A percentile compares a stretch with the other conserved stretches of the same genome.
phyloP scores from a whole-genome alignment of 2,888 invertebrate species.

The Leucozona laternaria region DNA sequence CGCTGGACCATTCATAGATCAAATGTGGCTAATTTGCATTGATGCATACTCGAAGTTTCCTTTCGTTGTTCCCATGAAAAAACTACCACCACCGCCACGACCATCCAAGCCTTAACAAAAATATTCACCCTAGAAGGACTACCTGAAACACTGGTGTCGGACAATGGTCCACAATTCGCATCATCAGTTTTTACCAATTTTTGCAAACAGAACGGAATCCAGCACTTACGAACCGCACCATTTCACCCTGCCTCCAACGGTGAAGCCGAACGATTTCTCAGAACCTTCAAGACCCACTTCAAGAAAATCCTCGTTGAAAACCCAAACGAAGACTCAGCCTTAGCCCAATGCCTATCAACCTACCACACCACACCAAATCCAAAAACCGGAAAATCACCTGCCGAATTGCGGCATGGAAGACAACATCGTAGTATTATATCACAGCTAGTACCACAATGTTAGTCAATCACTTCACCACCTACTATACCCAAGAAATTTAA shows the following conservation, averaged over 20 bases:
- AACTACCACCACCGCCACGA: slow-evolving; percentile 22
- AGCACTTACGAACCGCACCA: slow-evolving; percentile 75
- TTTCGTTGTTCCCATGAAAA: slow-evolving; percentile 34
- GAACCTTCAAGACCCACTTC: not conserved
- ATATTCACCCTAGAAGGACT: slow-evolving; percentile 44
- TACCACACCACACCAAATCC: slow-evolving; percentile 4
- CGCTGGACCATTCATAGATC: slow-evolving; percentile 36
- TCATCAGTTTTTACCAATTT: slow-evolving; percentile 73
- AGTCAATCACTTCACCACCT: not conserved
- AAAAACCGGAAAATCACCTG: slow-evolving; percentile 22
- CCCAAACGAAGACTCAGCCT: not conserved
- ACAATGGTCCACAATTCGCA: slow-evolving; percentile 76
- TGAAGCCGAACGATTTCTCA: slow-evolving; percentile 69
- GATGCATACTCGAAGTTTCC: slow-evolving; percentile 58
- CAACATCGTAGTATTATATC: slow-evolving; percentile 11
- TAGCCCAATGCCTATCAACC: not conserved
- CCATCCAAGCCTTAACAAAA: slow-evolving; percentile 2
- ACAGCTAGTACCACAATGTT: not conserved
- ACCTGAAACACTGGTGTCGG: slow-evolving; percentile 73
- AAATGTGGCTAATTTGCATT: slow-evolving; percentile 59
- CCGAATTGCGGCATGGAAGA: slow-evolving; percentile 4
- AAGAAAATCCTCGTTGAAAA: slow-evolving; percentile 9
- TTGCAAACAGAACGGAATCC: slow-evolving; percentile 74
- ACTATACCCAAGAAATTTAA: not conserved
- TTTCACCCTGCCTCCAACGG: slow-evolving; percentile 74